Base-by-base conservation (phyloP, 1,140 invertebrate species). In the Macrobrachium nipponense region DNA sequence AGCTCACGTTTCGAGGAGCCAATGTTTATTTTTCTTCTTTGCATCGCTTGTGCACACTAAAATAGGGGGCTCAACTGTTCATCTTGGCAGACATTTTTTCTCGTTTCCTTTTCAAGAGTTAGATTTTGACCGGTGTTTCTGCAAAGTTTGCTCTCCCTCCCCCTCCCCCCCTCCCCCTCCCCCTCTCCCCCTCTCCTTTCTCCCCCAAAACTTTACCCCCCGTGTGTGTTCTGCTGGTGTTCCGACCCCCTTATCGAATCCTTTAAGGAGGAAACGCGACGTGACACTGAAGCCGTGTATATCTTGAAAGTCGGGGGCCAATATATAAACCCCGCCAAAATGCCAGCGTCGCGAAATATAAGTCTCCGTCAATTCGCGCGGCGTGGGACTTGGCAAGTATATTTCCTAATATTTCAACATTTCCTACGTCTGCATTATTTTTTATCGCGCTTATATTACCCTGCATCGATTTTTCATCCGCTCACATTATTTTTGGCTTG, bases 331-430 rank as follows among this genome's bases (percentile, higher is more conserved):
- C 72, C 59, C 27, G 81, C 72, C 72, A 82, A 82, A 82, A 75
- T 43, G 20, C 59, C 23, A 36, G 70, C 36, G 23, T 14, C 70
- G 81, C 81, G 70, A 82, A 82, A 51, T 62, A 82, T 82, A 64
- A 58, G 20, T 62, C 82, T 27, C 82, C 75, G 62, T 64, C 75
- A 84, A 84, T 59, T 77, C 78, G 36, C 36, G 51, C 36, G 51
- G 58, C 82, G 72, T 61, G 72, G 62, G 82, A 84, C 61, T 59
- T 84, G 82, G 75, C 82, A 84, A 84, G 82, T 84, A 84, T 84
- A 84, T 84, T 84, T 84, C 82, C 82, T 84, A 84, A 84, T 84
- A 84, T 84, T 84, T 84, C 82, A 77, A 79, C 76, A 68, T 84
- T 84, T 84, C 82, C 82, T 79, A 75, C 75, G 82, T 84, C 82